Conservation (phyloP, 2,888 invertebrate species). For the Idaea dimidiata region DNA sequence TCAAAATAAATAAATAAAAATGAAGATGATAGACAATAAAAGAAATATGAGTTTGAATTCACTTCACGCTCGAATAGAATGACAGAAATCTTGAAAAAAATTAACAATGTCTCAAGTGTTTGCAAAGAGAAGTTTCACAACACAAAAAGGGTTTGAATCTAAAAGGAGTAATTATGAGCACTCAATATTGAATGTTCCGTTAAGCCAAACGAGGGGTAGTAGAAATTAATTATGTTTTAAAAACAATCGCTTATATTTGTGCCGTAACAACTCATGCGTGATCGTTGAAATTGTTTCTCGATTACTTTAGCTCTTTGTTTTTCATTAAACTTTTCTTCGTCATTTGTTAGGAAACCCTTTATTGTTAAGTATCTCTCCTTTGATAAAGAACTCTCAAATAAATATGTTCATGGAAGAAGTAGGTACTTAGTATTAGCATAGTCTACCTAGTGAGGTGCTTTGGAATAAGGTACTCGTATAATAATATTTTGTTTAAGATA, state of each 20-base stretch:
- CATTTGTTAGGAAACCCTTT: conserved; percentile 36
- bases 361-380: background rate
- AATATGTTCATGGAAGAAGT: background rate
- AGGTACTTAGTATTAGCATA: background rate
- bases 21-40: conserved; percentile 34
- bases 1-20: conserved; percentile 36
- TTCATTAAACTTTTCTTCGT: conserved; percentile 69
- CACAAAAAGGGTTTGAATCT: conserved; percentile 68
- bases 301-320: conserved; percentile 77
- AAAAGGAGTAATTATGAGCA: conserved; percentile 79
- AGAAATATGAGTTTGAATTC: conserved; percentile 32
- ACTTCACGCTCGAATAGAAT: conserved; percentile 21
- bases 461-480: too few species aligned
- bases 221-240: conserved; percentile 79
- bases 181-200: conserved; percentile 80
- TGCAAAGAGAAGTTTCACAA: conserved; percentile 59
- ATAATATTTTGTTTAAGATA: conserved; percentile 4
- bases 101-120: conserved; percentile 44
- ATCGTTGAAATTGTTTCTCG: conserved; percentile 76
- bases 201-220: conserved; percentile 69
- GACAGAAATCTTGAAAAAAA: conserved; percentile 51
- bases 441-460: background rate
- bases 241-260: conserved; percentile 79
- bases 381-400: background rate
- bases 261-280: conserved; percentile 74